Evolutionary conservation across 2,113 vertebrate genomes (phyloP), one percentile per base, ranked within the genome.

Genomic region (Rynchops niger): DNA sequence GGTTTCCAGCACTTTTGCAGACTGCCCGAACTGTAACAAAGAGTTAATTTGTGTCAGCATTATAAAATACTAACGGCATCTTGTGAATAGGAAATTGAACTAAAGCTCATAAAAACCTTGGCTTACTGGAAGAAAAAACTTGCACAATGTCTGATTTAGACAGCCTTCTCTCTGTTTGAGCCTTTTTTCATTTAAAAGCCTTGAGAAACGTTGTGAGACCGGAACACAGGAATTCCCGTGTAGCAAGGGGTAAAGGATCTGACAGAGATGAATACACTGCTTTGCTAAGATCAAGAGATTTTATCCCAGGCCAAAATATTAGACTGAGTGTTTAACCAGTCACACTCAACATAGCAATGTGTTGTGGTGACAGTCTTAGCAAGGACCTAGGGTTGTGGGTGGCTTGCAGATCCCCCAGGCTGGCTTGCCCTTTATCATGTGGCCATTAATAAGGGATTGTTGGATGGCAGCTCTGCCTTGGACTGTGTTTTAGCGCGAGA

Each of bases 11-110:
- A 12, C 30, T 56, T 89, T 55, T 86, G 19, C 74, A 80, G 80
- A 23, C 50, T 81, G 45, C 61, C 63, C 45, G 50, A 63, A 58
- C 69, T 11, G 1, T 55, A 53, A 23, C 40, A 78, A 84, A 61
- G 71, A 49, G 45, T 78, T 67, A 78, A 95, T 70, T 78, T 12
- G 12, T 92, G 87, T 80, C 70, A 91, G 63, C 49, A 9, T 59
- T 58, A 61, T 38, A 78, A 81, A 92, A 82, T 87, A 42, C n/a
- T 4, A 49, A 38, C 29, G 43, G 34, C 36, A 59, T 36, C 63
- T 81, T 47, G 36, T 23, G 40, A 74, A n/a, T 85, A 84, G 47
- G 58, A 94, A 96, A 80, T 50, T 45, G 94, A 79, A 43, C 49
- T 74, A 86, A 86, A 76, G 61, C 53, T 82, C 88, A 38, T 70